Evolutionary conservation across 2,113 vertebrate species (phyloP).

Genomic region (Tetrao urogallus): DNA sequence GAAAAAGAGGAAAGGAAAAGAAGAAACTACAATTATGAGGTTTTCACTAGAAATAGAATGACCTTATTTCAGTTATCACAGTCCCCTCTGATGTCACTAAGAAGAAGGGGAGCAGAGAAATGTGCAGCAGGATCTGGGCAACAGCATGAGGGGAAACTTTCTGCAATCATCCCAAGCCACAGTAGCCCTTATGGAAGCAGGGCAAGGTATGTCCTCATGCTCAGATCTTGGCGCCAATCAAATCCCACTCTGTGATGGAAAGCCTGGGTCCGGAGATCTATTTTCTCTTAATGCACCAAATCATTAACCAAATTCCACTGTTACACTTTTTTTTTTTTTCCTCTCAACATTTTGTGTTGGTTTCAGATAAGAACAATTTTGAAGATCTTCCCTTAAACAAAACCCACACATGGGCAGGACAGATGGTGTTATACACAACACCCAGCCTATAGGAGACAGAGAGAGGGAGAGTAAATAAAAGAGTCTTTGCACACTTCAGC

Average conservation of each 20-base stretch:
- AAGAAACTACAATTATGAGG: constrained; percentile 14
- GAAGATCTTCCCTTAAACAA: constrained; percentile 17
- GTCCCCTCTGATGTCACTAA: constrained; percentile 25
- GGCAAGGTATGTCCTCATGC: neutral
- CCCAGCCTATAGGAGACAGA: neutral
- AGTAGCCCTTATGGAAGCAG: neutral
- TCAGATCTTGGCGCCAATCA: neutral
- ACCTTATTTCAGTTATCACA: constrained; percentile 54
- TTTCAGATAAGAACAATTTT: constrained; percentile 50
- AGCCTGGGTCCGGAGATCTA: neutral
- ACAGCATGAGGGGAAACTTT: neutral
- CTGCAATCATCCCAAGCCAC: neutral
- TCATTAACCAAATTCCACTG: constrained; percentile 1
- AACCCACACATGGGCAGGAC: neutral
- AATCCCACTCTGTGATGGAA: neutral
- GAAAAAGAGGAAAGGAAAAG: neutral
- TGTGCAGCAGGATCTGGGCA: neutral
- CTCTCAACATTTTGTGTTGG: neutral
- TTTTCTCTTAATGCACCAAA: neutral
- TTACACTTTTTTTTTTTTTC: neutral
- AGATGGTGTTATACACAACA: constrained; percentile 51
- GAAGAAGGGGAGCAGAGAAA: neutral
- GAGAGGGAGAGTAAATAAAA: neutral
- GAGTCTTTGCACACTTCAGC: neutral
- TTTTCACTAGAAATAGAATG: constrained; percentile 2